Evolutionary conservation across 2,797 vertebrate species (phyloP).

Genomic region (Amblyraja radiata): DNA sequence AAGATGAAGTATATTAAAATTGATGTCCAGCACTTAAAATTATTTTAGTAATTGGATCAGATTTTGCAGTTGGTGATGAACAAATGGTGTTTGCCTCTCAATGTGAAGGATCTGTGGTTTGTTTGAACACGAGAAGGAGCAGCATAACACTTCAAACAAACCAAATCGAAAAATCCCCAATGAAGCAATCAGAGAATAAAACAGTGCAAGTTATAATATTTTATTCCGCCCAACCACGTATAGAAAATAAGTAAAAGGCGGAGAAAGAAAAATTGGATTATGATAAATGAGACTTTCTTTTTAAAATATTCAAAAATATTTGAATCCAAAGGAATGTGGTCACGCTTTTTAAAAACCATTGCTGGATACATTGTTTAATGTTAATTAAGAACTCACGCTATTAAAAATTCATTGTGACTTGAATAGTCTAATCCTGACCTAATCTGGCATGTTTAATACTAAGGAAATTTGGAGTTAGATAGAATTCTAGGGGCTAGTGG

Average conservation of each 20-base stretch:
- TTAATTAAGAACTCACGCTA: neutral
- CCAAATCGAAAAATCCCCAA: neutral
- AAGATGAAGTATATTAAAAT: neutral
- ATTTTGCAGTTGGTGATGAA: neutral
- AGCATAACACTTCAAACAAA: neutral
- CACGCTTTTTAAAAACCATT: neutral
- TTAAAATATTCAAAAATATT: neutral
- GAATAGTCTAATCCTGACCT: neutral
- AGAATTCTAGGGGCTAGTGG: no score
- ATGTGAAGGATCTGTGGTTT: neutral
- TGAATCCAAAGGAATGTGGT: neutral
- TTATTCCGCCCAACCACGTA: neutral
- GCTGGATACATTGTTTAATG: neutral
- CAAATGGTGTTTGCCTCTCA: neutral
- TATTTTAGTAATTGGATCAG: neutral
- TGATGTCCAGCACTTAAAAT: neutral
- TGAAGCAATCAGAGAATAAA: neutral
- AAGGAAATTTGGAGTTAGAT: no score
- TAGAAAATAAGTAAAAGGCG: neutral
- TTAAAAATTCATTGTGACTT: neutral
- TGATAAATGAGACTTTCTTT: neutral
- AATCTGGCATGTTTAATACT: neutral
- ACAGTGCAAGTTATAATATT: neutral
- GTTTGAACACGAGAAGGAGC: neutral
- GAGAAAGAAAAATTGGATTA: neutral